Percentiles rank a stretch among this genome's conserved stretches.
phyloP scores from a whole-genome alignment of 2,888 invertebrate species.

The Escarpia spicata region DNA sequence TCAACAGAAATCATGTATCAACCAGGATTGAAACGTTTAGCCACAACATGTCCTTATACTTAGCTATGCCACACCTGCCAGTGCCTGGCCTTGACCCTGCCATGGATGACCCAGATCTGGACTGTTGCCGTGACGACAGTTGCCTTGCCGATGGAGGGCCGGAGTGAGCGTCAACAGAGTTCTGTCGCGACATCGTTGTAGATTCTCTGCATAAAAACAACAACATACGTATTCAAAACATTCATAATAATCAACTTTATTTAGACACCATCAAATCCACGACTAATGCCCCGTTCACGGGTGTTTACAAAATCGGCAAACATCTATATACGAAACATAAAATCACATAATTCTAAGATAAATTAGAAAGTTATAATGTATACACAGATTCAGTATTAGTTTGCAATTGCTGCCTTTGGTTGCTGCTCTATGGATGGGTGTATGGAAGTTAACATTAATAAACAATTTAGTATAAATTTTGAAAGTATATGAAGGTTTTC shows the following conservation, averaged over 20 bases:
- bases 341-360: no score
- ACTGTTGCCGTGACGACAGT: constrained; percentile 4
- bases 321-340: background rate
- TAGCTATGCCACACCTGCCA: background rate
- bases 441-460: no score
- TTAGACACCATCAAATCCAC: background rate
- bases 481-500: no score
- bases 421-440: no score
- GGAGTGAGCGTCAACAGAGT: background rate
- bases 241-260: background rate
- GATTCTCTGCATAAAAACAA: background rate
- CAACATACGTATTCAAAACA: background rate
- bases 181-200: background rate
- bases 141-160: background rate
- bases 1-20: background rate
- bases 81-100: constrained; percentile 6
- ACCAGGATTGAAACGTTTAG: background rate
- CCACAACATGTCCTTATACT: background rate
- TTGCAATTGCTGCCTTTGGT: no score
- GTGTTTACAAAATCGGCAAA: no score
- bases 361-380: no score
- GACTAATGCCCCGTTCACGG: no score
- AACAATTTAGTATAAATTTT: no score
- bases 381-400: no score
- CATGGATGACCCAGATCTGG: background rate